phyloP scores from a whole-genome alignment of 2,113 vertebrate genomes.

The Gracilinanus agilis region DNA sequence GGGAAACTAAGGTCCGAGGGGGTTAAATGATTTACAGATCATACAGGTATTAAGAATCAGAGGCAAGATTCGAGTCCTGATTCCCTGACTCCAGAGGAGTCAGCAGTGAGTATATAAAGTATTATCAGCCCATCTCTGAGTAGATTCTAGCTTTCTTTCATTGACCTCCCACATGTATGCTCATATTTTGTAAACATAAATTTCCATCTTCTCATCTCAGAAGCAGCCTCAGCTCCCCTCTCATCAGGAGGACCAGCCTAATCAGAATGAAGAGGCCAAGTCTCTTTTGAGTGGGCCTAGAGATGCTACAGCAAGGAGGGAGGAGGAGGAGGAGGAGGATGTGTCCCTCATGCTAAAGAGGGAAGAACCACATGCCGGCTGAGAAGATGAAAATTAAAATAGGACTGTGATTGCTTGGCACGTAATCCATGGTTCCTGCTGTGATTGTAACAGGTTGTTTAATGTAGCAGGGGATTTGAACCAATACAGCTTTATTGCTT shows the following conservation, averaged over 20 bases:
- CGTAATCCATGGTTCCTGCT: constrained; percentile 29
- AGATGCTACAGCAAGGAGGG: neutral
- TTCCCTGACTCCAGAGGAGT: neutral
- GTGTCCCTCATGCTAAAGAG: neutral
- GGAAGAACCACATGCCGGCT: neutral
- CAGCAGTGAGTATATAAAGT: neutral
- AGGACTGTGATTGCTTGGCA: constrained; percentile 56
- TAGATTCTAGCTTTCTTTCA: neutral
- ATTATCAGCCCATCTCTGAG: neutral
- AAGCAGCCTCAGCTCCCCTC: neutral
- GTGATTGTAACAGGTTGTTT: constrained; percentile 31
- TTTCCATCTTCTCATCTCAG: neutral
- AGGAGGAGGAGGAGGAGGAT: neutral
- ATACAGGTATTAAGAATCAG: neutral
- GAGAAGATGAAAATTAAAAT: constrained; percentile 27
- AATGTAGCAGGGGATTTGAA: constrained; percentile 26
- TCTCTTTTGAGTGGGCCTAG: neutral
- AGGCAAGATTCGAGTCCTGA: neutral
- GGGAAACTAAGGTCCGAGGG: neutral
- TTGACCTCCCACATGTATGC: neutral
- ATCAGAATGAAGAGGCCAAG: neutral
- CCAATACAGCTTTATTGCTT: constrained; percentile 52
- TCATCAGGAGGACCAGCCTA: neutral
- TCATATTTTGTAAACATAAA: constrained; percentile 5
- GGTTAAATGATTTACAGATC: neutral